A percentile compares a stretch with the other conserved stretches of the same genome.
Conservation (phyloP, 2,113 vertebrate species). For the Macrotus californicus region DNA sequence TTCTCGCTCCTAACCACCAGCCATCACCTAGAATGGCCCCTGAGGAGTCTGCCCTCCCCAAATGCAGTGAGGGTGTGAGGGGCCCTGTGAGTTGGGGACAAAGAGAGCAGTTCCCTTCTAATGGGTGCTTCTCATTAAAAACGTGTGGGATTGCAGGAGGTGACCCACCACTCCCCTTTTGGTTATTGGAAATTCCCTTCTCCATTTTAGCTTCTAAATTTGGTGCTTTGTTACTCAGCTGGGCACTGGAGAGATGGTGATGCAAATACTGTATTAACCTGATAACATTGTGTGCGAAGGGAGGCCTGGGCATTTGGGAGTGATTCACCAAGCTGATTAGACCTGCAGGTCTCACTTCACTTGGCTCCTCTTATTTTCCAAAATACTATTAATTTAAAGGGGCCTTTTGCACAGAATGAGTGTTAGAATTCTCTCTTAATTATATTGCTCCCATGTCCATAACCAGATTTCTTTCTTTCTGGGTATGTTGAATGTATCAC, state of each 20-base stretch:
- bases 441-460: not conserved
- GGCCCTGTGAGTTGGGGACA: not conserved
- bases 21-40: not conserved
- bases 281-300: conserved; percentile 72
- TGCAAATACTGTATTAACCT: conserved; percentile 50
- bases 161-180: not conserved
- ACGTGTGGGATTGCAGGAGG: not conserved
- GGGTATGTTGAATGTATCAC: not conserved
- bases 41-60: not conserved
- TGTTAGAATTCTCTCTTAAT: conserved; percentile 6
- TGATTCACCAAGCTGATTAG: conserved; percentile 61
- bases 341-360: conserved; percentile 35
- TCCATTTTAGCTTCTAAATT: conserved; percentile 43
- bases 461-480: conserved; percentile 18
- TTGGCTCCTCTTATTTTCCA: conserved; percentile 69
- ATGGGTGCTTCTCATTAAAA: not conserved
- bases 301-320: conserved; percentile 50
- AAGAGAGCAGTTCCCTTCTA: not conserved
- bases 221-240: conserved; percentile 61
- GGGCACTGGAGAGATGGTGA: conserved; percentile 38
- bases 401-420: conserved; percentile 35
- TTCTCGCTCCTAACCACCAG: not conserved
- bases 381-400: conserved; percentile 46
- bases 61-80: not conserved
- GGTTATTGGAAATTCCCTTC: conserved; percentile 56